Conservation (phyloP, 1,140 invertebrate species). For the Sitophilus oryzae region DNA sequence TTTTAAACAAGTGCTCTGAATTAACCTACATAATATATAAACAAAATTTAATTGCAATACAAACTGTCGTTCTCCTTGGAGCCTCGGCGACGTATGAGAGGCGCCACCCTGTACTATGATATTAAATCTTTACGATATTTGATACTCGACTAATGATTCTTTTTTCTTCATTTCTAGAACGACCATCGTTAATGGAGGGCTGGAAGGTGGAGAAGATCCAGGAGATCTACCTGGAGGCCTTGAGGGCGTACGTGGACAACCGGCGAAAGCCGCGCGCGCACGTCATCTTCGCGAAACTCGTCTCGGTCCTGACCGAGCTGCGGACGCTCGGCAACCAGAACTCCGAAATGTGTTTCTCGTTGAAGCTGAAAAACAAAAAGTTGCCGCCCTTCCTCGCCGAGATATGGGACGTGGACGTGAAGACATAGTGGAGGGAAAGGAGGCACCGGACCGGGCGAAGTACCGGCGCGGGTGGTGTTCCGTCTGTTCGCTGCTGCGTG, state of each 20-base stretch:
- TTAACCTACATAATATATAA: too few species aligned
- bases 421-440: slow-evolving; percentile 43
- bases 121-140: too few species aligned
- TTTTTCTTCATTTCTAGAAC: slow-evolving; percentile 59
- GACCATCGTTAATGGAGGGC: slow-evolving; percentile 80
- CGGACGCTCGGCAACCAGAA: slow-evolving; percentile 93
- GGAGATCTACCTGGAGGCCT: slow-evolving; percentile 88
- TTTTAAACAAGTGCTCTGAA: too few species aligned
- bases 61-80: too few species aligned
- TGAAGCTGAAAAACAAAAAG: slow-evolving; percentile 92
- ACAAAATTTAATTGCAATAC: too few species aligned
- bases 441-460: slow-evolving; percentile 19
- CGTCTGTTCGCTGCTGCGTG: not conserved
- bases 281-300: slow-evolving; percentile 82
- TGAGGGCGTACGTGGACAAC: slow-evolving; percentile 87
- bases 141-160: slow-evolving; percentile 1
- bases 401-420: slow-evolving; percentile 84
- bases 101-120: too few species aligned
- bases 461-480: slow-evolving; percentile 33
- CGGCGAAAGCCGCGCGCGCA: slow-evolving; percentile 65
- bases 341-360: slow-evolving; percentile 91
- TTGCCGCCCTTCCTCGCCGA: slow-evolving; percentile 90
- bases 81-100: too few species aligned
- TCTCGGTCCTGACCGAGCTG: slow-evolving; percentile 89
- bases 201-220: slow-evolving; percentile 94